Base-by-base conservation (phyloP, 2,113 vertebrate species). In the Mormyrus lacerda region DNA sequence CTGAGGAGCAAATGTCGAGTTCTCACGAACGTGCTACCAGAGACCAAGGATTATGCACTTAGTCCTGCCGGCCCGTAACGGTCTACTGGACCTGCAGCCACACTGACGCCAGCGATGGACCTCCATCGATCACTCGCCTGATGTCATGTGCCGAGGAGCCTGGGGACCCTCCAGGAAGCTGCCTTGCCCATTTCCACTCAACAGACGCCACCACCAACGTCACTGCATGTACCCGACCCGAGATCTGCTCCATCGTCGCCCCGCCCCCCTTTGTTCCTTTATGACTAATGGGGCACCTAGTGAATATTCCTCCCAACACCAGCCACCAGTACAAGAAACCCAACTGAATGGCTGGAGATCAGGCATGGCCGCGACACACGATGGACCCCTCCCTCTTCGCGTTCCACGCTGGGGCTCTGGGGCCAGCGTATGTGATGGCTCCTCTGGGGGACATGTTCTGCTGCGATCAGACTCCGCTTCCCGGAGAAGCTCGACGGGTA, bases 281-380 rank as follows among this genome's bases (percentile, higher is more conserved):
- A 92, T 93, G 88, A 90, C 88, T 89, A 91, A 91, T 91, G 92
- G 92, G 94, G 93, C 53, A 88, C 4, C 82, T 58, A 79, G 89
- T 47, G 89, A 27, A 82, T 89, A 88, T 87, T 88, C 65, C 90
- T 88, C 86, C 82, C 65, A 89, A 88, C 27, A 89, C 82, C 91
- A 91, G 90, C 73, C 85, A 89, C 88, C 84, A 83, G 90, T 48
- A 93, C 91, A 94, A 92, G 47, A 94, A 93, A 84, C 85, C 89
- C 90, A 90, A 91, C 35, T 94, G 76, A 94, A 93, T 93, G 89
- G 89, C 76, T 27, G 42, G 93, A 89, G 35, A 92, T 92, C 91
- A 91, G 50, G 58, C 0, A 89, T 85, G 73, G 87, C 92, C 93
- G 93, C 94, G 95, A 90, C 45, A 76, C 88, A 85, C 88, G 90